Conservation (phyloP, 2,888 invertebrate species). For the Melanotus villosus region DNA sequence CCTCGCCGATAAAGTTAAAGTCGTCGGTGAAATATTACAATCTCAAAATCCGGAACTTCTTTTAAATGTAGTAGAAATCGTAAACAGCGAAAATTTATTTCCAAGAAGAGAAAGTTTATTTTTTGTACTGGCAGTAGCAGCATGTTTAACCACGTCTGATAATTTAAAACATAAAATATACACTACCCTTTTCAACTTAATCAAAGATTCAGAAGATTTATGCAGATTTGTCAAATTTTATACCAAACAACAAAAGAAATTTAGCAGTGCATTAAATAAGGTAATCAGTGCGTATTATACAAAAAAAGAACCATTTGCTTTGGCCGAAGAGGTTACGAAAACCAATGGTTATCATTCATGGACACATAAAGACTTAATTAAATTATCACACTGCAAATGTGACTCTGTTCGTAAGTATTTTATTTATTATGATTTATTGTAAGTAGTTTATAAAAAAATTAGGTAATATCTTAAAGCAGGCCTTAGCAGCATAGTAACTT, state of each 20-base stretch:
- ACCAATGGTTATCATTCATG: conserved; percentile 77
- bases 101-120: conserved; percentile 56
- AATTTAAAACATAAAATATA: conserved; percentile 45
- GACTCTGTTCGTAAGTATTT: conserved; percentile 68
- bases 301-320: conserved; percentile 72
- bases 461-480: no score
- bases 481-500: no score
- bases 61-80: conserved; percentile 52
- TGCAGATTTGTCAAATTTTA: conserved; percentile 61
- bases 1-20: conserved; percentile 30
- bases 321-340: conserved; percentile 76
- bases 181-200: conserved; percentile 67
- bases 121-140: conserved; percentile 55
- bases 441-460: no score
- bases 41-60: conserved; percentile 39
- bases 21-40: conserved; percentile 38
- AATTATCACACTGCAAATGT: conserved; percentile 74
- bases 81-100: conserved; percentile 54
- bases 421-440: no score
- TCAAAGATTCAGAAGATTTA: conserved; percentile 72
- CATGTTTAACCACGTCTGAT: neutral
- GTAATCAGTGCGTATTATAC: conserved; percentile 78
- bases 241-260: conserved; percentile 53
- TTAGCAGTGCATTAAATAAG: conserved; percentile 66
- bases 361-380: conserved; percentile 80